phyloP scores from a whole-genome alignment of 2,797 vertebrate genomes.

The Percopsis omiscomaycus region DNA sequence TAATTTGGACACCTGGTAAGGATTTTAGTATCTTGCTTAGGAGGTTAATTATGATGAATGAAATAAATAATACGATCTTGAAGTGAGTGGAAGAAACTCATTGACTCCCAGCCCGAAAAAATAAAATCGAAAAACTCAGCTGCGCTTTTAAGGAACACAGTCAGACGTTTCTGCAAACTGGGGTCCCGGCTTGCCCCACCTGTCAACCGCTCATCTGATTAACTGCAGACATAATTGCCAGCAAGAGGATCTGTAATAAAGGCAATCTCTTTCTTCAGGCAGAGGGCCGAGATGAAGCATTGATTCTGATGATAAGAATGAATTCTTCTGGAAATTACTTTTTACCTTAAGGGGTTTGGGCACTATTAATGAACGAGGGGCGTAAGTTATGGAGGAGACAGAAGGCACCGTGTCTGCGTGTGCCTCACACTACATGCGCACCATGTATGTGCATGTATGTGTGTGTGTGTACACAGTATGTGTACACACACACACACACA shows the following conservation, averaged over 20 bases:
- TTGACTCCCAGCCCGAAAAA: no score
- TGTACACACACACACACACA: background rate
- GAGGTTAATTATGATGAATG: no score
- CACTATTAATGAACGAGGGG: background rate
- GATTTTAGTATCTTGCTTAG: no score
- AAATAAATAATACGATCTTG: no score
- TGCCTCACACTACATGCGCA: background rate
- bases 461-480: slow-evolving; percentile 1
- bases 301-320: slow-evolving; percentile 4
- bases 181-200: background rate
- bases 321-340: background rate
- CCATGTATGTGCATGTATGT: background rate
- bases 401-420: slow-evolving; percentile 3
- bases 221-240: background rate
- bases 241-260: background rate
- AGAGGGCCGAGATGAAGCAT: background rate
- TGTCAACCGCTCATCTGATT: background rate
- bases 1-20: no score
- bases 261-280: background rate
- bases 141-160: background rate
- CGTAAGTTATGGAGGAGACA: background rate
- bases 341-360: background rate
- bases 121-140: no score
- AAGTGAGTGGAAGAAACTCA: background rate
- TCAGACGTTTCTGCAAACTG: background rate